These are phyloP conservation scores for Austrolebias charrua DNA, from an alignment of 2,797 vertebrate species.

Conservation along the genomic window DNA sequence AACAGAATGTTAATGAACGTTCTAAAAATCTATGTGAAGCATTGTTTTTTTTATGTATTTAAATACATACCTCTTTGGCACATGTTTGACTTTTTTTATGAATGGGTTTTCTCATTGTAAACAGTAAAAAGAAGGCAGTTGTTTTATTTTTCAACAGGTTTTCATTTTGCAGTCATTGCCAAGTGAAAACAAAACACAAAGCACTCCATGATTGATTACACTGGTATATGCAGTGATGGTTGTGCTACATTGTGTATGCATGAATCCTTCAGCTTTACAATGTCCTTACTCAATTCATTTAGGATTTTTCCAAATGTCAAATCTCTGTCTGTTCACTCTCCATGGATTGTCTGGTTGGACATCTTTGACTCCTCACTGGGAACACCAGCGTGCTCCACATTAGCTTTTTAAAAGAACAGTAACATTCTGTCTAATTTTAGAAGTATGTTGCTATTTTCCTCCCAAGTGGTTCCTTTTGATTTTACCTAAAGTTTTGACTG, in stretches of 20 bases:
- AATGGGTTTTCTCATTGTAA: background rate
- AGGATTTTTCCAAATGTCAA: background rate
- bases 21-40: no score
- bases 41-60: no score
- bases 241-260: background rate
- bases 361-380: background rate
- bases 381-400: background rate
- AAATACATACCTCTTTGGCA: background rate
- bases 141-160: background rate
- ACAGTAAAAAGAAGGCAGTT: background rate
- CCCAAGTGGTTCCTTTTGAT: no score
- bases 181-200: background rate
- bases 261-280: background rate
- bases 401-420: no score
- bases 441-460: no score
- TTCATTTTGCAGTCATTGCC: background rate
- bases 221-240: background rate
- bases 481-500: no score
- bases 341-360: background rate
- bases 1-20: no score
- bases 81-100: background rate
- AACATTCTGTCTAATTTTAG: no score
- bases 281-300: background rate
- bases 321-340: background rate
- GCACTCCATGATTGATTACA: slow-evolving; percentile 4